phyloP scores from a whole-genome alignment of 2,888 invertebrate genomes.

The Bellardia pandia region DNA sequence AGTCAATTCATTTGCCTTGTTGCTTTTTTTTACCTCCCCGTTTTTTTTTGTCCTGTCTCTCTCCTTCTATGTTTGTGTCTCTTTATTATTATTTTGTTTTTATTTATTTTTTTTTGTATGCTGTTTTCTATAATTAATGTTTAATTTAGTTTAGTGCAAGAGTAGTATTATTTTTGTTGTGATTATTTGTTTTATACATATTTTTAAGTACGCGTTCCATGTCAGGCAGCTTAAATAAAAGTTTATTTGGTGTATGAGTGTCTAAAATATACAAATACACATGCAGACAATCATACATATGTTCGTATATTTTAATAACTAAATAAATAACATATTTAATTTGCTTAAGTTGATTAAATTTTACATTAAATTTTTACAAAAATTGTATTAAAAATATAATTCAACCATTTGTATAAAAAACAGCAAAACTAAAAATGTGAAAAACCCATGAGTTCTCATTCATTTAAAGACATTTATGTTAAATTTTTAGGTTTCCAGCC shows the following conservation, averaged over 20 bases:
- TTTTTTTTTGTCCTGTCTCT: conserved; percentile 7
- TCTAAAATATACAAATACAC: neutral
- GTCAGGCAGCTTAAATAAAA: no score
- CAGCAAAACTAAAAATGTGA: no score
- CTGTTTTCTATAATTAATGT: conserved; percentile 58
- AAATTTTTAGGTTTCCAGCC: no score
- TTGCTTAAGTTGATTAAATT: no score
- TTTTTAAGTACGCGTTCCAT: conserved; percentile 26
- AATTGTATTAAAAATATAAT: no score
- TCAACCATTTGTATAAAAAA: no score
- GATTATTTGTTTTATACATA: conserved; percentile 55
- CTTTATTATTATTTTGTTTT: neutral
- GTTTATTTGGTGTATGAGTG: no score
- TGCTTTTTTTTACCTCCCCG: neutral
- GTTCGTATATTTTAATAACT: neutral
- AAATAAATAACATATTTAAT: no score
- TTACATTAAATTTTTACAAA: no score
- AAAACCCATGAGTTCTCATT: no score
- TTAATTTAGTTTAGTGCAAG: conserved; percentile 61
- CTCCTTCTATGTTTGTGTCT: neutral
- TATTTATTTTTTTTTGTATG: neutral
- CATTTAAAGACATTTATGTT: no score
- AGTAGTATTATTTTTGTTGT: conserved; percentile 38
- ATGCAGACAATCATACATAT: neutral
- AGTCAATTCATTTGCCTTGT: conserved; percentile 66